Base-by-base conservation (phyloP, 2,888 invertebrate genomes). In the Oscheius onirici region DNA sequence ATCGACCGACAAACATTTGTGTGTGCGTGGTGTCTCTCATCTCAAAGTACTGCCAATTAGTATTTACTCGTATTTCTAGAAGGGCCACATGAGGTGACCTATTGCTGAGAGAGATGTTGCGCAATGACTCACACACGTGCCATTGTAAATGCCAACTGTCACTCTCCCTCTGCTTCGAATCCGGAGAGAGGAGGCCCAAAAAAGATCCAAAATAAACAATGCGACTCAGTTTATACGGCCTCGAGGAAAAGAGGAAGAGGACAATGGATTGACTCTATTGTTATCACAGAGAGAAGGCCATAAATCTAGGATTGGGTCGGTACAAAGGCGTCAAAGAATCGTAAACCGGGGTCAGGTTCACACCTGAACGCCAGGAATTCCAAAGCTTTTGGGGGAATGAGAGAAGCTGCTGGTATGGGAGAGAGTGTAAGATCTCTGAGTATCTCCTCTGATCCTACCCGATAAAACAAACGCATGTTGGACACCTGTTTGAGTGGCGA, bases 101-200 rank as follows among this genome's bases (percentile, higher is more conserved):
- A 24, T 20, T n/a, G 17, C 51, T 34, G 34, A 34, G 34, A 51
- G 51, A 51, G 8, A 57, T 17, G 44, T 60, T 60, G 60, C 60
- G 60, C 60, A 60, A 60, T 22, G 22, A 20, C 13, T 26, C 15
- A 43, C 13, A 26, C 58, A 13, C 58, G 40, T 22, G 40, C 43
- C 60, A 60, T 60, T 60, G 60, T 60, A 60, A 60, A 24, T 44
- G 60, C 60, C 60, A 60, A 60, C 60, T 60, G 60, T 60, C 60
- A 60, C 44, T 55, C 55, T 55, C 55, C 11, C 28, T 17, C 17
- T 15, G n/a, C n/a, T n/a, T n/a, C n/a, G n/a, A n/a, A n/a, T 26
- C 22, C 8, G 34, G 34, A 34, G 3, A 34, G 3, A 34, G 51
- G 54, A 43, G 40, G 41, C 41, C 34, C 34, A 58, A 49, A 43